A percentile compares a stretch with the other conserved stretches of the same genome.
phyloP scores from a whole-genome alignment of 1,140 invertebrate genomes.

The Philopotamus ludificatus region DNA sequence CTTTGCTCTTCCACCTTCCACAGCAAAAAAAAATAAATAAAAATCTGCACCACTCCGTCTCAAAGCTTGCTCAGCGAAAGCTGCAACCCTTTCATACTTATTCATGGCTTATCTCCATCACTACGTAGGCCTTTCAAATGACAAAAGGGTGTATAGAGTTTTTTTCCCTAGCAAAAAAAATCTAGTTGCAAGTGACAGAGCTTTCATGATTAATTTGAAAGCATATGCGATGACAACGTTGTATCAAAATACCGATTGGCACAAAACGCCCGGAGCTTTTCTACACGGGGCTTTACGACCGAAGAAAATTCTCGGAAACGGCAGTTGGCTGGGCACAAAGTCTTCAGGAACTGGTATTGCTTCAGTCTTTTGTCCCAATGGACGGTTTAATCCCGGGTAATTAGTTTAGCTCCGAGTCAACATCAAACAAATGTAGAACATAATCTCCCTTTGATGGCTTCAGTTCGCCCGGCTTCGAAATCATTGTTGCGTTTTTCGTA shows the following conservation, averaged over 20 bases:
- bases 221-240: no score
- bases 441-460: conserved; percentile 25
- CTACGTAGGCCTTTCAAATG: conserved; percentile 30
- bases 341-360: neutral
- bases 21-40: neutral
- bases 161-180: no score
- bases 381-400: conserved; percentile 19
- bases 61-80: neutral
- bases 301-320: neutral
- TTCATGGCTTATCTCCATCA: conserved; percentile 37
- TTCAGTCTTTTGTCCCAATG: conserved; percentile 21
- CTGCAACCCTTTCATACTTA: conserved; percentile 36
- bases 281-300: no score
- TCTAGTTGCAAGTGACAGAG: no score
- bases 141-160: conserved; percentile 29
- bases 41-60: conserved; percentile 11
- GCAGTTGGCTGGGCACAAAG: neutral
- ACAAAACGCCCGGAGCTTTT: neutral
- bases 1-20: neutral
- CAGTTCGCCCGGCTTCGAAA: no score
- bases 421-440: conserved; percentile 24
- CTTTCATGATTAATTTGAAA: no score
- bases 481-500: no score
- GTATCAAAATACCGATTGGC: neutral
- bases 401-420: conserved; percentile 24